A percentile compares a stretch with the other conserved stretches of the same genome.
Conservation (phyloP, 2,888 invertebrate species). For the Microplitis manilae region DNA sequence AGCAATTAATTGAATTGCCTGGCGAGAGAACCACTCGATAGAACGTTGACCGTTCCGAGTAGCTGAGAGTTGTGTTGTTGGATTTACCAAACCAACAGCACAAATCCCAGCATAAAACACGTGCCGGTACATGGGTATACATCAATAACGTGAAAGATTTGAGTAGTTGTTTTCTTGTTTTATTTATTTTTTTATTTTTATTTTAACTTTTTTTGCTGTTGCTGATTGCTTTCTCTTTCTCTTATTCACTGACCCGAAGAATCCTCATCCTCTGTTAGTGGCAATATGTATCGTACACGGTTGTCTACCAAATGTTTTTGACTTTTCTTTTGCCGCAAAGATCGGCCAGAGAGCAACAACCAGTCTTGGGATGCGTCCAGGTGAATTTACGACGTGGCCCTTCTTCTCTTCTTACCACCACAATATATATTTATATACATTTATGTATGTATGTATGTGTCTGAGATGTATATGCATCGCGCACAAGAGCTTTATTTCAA, state of each 20-base stretch:
- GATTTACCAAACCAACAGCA: conserved; percentile 19
- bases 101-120: conserved; percentile 28
- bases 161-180: conserved; percentile 25
- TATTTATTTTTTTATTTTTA: conserved; percentile 18
- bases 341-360: conserved; percentile 62
- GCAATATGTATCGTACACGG: conserved; percentile 62
- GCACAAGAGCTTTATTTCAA: conserved; percentile 66
- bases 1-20: conserved; percentile 20
- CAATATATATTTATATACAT: not conserved
- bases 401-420: conserved; percentile 1
- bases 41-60: conserved; percentile 17
- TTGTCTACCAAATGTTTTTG: conserved; percentile 61
- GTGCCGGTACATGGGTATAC: conserved; percentile 28
- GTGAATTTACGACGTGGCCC: conserved; percentile 65
- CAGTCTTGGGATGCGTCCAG: conserved; percentile 57
- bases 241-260: conserved; percentile 24
- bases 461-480: conserved; percentile 53
- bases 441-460: not conserved
- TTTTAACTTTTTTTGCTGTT: conserved; percentile 26
- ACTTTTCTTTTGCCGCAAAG: conserved; percentile 55
- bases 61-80: not conserved
- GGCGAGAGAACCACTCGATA: not conserved
- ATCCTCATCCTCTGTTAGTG: conserved; percentile 57
- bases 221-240: conserved; percentile 34
- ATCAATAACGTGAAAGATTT: conserved; percentile 31